Base-by-base conservation (phyloP, 2,888 invertebrate genomes). In the Sepiola atlantica region DNA sequence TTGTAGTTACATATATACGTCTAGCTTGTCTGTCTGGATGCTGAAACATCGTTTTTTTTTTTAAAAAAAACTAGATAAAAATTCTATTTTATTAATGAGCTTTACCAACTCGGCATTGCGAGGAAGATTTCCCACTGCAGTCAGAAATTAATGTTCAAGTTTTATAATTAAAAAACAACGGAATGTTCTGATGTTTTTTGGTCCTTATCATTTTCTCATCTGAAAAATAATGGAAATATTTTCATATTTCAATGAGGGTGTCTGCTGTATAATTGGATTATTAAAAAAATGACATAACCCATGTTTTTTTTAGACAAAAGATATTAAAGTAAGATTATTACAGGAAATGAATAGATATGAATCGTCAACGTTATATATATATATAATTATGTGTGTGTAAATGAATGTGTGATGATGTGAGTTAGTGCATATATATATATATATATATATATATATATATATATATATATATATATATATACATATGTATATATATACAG, bases 391-490 rank as follows among this genome's bases (percentile, higher is more conserved):
- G 28, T 24, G 28, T 24, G 10, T 24, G 45, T 45, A 8, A 45
- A 8, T 45, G 45, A 4, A 8, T 45, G 45, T 45, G 45, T 45
- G 45, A 45, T 45, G 45, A 45, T n/a, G 45, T 45, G 45, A 45
- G 45, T 45, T 45, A 8, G 45, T 45, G 21, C 24, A 61, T 6
- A 61, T 3, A 77, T n/a, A 77, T n/a, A 77, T 6, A 77, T 77
- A 77, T n/a, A 77, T 77, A 77, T 77, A 77, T 77, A n/a, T 77
- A 77, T 77, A 77, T n/a, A 77, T 77, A 77, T 77, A 77, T 77
- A 77, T n/a, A 12, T 77, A n/a, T 77, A 12, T n/a, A 12, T n/a
- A n/a, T 77, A n/a, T 77, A n/a, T 77, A 14, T 77, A n/a, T 77
- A 16, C 28, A 10, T 77, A 16, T n/a, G 12, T 77, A n/a, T 77